Evolutionary conservation across 2,888 invertebrate genomes (phyloP).

Genomic region (Drosophila borealis): DNA sequence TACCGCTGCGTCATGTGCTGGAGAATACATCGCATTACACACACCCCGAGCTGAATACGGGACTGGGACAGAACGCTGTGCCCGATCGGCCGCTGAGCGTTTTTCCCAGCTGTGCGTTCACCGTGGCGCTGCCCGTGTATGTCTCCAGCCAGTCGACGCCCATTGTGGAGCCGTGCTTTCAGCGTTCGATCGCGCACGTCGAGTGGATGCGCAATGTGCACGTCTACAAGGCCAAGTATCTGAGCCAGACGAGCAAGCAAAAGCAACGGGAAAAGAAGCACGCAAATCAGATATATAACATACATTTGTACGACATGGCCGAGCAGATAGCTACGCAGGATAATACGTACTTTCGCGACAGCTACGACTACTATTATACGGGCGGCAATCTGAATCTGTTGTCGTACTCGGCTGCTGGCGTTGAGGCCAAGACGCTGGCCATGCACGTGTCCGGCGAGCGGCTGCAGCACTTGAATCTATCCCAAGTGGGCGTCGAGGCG

Average conservation of each 20-base stretch:
- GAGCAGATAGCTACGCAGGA: conserved; percentile 61
- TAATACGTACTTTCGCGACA: conserved; percentile 73
- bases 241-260: not conserved
- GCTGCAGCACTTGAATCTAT: conserved; percentile 51
- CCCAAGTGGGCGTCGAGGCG: conserved; percentile 47
- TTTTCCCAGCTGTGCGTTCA: conserved; percentile 49
- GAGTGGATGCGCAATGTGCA: conserved; percentile 39
- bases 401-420: conserved; percentile 4
- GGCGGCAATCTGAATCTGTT: conserved; percentile 79
- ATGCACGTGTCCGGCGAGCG: conserved; percentile 72
- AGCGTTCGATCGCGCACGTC: conserved; percentile 27
- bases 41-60: conserved; percentile 39
- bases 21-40: conserved; percentile 43
- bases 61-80: conserved; percentile 21
- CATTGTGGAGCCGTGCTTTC: conserved; percentile 47
- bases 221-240: conserved; percentile 13
- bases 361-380: conserved; percentile 83
- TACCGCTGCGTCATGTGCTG: conserved; percentile 13
- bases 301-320: conserved; percentile 47
- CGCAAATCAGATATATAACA: conserved; percentile 20
- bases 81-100: not conserved
- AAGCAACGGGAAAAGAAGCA: conserved; percentile 50
- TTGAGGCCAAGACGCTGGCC: conserved; percentile 33
- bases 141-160: conserved; percentile 47
- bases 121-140: conserved; percentile 52